A percentile compares a stretch with the other conserved stretches of the same genome.
phyloP scores from a whole-genome alignment of 2,113 vertebrate species.

The Hiodon alosoides region DNA sequence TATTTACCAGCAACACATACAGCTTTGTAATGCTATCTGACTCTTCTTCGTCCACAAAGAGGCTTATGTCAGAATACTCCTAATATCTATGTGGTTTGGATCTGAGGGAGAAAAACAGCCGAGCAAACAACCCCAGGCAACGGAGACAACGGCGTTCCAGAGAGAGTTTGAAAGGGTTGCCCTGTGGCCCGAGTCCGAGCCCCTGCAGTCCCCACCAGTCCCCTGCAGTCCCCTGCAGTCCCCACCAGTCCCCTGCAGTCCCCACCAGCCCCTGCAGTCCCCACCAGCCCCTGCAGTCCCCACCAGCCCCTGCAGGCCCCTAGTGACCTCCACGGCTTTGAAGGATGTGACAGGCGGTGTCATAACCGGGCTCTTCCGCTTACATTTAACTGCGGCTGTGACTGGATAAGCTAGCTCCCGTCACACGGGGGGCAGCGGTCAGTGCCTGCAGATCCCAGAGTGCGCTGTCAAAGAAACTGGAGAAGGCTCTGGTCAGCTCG shows the following conservation, averaged over 20 bases:
- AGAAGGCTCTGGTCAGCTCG: no score
- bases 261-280: no score
- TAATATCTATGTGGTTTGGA: neutral
- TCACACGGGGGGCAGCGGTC: neutral
- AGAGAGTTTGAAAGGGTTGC: neutral
- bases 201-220: neutral
- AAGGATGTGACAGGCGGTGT: neutral
- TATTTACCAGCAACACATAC: neutral
- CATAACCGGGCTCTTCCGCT: neutral
- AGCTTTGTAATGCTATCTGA: neutral
- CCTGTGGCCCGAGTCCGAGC: no score
- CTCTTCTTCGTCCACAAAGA: neutral
- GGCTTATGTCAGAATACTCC: neutral
- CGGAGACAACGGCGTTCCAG: neutral
- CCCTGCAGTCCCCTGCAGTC: neutral
- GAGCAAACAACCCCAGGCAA: neutral
- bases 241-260: neutral
- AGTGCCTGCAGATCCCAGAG: neutral
- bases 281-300: no score
- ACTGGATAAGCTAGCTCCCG: neutral
- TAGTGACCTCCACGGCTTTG: neutral
- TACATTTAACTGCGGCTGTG: neutral
- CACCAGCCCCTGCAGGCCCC: no score
- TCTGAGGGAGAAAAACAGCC: no score
- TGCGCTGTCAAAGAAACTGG: no score